Evolutionary conservation across 2,888 invertebrate species (phyloP).

Genomic region (Selenia dentaria): DNA sequence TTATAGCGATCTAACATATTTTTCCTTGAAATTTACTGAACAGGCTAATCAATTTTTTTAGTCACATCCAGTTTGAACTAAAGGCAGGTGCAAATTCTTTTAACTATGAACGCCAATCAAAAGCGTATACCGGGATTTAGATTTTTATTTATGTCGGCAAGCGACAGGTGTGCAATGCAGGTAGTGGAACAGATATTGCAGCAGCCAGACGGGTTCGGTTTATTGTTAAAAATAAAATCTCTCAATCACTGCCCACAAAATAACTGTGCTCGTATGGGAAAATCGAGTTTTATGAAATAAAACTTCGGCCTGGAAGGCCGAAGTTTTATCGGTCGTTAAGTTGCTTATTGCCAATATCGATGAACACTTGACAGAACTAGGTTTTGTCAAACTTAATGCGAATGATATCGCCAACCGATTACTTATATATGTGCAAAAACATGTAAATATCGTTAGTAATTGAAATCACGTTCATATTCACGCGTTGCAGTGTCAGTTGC

Average conservation of each 20-base stretch:
- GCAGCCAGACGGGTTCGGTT: slow-evolving; percentile 44
- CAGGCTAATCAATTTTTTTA: no score
- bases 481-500: no score
- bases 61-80: no score
- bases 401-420: no score
- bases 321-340: slow-evolving; percentile 28
- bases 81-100: slow-evolving; percentile 25
- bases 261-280: slow-evolving; percentile 31
- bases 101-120: slow-evolving; percentile 20
- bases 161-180: slow-evolving; percentile 79
- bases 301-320: no score
- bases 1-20: no score
- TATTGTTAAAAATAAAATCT: slow-evolving; percentile 54
- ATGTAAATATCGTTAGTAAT: no score
- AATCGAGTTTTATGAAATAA: slow-evolving; percentile 18
- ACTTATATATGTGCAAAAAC: no score
- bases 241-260: slow-evolving; percentile 39
- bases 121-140: slow-evolving; percentile 27
- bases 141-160: slow-evolving; percentile 44
- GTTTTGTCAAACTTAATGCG: no score
- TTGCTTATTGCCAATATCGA: slow-evolving; percentile 27
- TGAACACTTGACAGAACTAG: slow-evolving; percentile 25
- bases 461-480: no score
- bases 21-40: no score
- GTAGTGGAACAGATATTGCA: slow-evolving; percentile 55